Percentiles rank a stretch among this genome's conserved stretches.
Conservation (phyloP, 2,797 vertebrate species). For the Anguilla pacifica region DNA sequence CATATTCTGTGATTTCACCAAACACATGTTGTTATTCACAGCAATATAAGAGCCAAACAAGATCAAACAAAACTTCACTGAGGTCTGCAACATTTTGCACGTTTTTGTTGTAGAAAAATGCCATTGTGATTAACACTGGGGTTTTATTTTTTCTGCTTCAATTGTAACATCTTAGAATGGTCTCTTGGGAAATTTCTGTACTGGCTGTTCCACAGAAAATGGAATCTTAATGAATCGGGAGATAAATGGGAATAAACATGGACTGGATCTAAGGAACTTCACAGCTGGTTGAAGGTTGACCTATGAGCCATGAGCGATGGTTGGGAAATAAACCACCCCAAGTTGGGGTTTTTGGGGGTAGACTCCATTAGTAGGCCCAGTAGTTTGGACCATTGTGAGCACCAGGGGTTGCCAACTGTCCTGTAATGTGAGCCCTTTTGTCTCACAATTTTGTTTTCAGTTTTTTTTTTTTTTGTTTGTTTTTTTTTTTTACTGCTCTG, state of each 20-base stretch:
- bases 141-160: neutral
- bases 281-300: neutral
- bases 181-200: conserved; percentile 33
- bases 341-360: neutral
- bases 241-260: neutral
- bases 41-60: conserved; percentile 46
- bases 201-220: neutral
- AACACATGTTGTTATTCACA: conserved; percentile 40
- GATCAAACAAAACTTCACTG: conserved; percentile 22
- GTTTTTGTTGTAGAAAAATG: neutral
- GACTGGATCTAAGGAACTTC: neutral
- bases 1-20: neutral
- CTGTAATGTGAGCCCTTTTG: neutral
- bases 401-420: neutral
- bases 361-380: neutral
- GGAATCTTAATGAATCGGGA: neutral
- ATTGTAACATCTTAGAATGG: conserved; percentile 32
- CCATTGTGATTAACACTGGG: conserved; percentile 9
- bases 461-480: neutral
- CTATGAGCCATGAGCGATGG: neutral
- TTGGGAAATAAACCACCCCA: neutral
- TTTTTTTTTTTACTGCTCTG: neutral
- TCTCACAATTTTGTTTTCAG: neutral
- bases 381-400: neutral
- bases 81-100: conserved; percentile 8